Conservation (phyloP, 2,888 invertebrate species). For the Mycalesis mineus region DNA sequence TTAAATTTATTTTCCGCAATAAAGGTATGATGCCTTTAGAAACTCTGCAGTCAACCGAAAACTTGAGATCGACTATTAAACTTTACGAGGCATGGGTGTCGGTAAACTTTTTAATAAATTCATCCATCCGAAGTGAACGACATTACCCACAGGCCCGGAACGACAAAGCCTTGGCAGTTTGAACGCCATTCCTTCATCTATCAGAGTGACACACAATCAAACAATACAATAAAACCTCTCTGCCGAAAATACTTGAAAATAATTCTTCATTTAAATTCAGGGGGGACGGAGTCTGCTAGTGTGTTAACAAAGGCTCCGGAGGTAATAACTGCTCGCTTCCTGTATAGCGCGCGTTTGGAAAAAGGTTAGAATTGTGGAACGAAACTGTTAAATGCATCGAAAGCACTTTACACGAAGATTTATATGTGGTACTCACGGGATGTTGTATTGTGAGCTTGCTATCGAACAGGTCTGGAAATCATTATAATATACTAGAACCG, state of each 20-base stretch:
- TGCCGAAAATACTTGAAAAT: conserved; percentile 76
- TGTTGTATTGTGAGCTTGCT: conserved; percentile 23
- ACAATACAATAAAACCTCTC: conserved; percentile 78
- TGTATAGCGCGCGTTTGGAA: conserved; percentile 52
- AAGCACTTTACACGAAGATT: conserved; percentile 49
- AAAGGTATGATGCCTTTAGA: conserved; percentile 42
- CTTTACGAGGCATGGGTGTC: conserved; percentile 43
- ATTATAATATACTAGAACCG: background rate
- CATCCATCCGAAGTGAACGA: conserved; percentile 56
- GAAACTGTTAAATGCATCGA: conserved; percentile 46
- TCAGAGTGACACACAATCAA: conserved; percentile 77
- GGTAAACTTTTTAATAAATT: conserved; percentile 72
- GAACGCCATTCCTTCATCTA: conserved; percentile 69
- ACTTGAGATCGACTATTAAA: conserved; percentile 61
- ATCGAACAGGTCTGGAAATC: conserved; percentile 4
- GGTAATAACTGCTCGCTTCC: conserved; percentile 40
- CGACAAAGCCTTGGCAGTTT: conserved; percentile 65
- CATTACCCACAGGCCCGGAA: conserved; percentile 56
- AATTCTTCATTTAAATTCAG: conserved; percentile 78
- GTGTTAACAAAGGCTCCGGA: conserved; percentile 67
- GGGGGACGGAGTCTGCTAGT: conserved; percentile 48
- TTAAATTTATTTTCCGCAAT: conserved; percentile 26
- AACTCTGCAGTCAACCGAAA: conserved; percentile 43
- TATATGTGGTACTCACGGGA: conserved; percentile 40
- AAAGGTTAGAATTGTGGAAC: conserved; percentile 55